Percentiles rank a stretch among this genome's conserved stretches.
Evolutionary conservation across 2,888 invertebrate genomes (phyloP).

Genomic region (Selenia dentaria): DNA sequence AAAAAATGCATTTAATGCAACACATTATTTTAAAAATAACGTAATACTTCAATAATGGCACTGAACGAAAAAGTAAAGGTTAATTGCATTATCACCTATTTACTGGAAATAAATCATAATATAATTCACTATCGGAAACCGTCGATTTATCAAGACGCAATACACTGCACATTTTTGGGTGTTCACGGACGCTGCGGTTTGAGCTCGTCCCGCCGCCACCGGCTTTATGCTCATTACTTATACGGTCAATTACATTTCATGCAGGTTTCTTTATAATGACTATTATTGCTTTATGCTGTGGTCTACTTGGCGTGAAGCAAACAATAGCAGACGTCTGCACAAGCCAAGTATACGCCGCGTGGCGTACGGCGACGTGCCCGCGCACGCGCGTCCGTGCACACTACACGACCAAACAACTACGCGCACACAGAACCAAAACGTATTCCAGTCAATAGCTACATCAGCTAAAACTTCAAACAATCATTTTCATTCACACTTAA

Average conservation of each 20-base stretch:
- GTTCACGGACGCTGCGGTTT: conserved; percentile 35
- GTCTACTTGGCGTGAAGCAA: conserved; percentile 8
- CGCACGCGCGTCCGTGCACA: conserved; percentile 7
- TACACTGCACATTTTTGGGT: conserved; percentile 47
- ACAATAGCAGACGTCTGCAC: conserved; percentile 3
- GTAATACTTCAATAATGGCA: conserved; percentile 81
- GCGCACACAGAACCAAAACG: conserved; percentile 10
- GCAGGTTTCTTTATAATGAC: conserved; percentile 6
- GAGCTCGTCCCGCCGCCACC: conserved; percentile 25
- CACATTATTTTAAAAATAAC: conserved; percentile 79
- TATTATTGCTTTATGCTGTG: conserved; percentile 20
- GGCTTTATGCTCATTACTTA: conserved; percentile 4
- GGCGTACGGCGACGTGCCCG: neutral
- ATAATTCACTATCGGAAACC: conserved; percentile 51
- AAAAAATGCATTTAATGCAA: conserved; percentile 80
- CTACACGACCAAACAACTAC: conserved; percentile 13
- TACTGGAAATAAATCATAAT: conserved; percentile 54
- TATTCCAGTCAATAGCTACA: conserved; percentile 28
- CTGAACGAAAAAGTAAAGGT: conserved; percentile 69
- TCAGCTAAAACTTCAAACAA: conserved; percentile 63
- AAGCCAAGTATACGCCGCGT: conserved; percentile 7
- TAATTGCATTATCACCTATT: conserved; percentile 53
- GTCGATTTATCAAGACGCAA: conserved; percentile 65
- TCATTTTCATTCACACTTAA: conserved; percentile 58
- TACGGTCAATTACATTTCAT: conserved; percentile 3